These are phyloP conservation scores for Leptinotarsa haldemani DNA, from an alignment of 2,888 invertebrate species.

Conservation along the genomic window DNA sequence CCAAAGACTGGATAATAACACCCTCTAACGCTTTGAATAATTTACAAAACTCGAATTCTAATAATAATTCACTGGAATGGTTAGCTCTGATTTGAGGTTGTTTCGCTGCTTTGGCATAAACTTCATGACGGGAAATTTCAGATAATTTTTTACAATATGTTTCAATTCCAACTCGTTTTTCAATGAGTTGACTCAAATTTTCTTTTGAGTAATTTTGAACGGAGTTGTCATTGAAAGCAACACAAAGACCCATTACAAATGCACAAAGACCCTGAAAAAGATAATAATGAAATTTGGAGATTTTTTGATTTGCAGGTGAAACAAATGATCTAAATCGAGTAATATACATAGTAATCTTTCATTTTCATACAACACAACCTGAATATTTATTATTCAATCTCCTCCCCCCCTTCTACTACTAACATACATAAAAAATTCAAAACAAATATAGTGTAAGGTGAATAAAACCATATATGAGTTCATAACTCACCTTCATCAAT, in stretches of 20 bases:
- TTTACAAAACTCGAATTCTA: conserved; percentile 96
- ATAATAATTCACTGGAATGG: conserved; percentile 80
- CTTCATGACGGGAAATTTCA: conserved; percentile 89
- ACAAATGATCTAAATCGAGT: neutral
- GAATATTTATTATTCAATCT: no score
- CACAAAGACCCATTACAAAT: conserved; percentile 91
- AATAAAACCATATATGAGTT: no score
- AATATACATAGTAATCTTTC: neutral
- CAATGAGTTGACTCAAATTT: conserved; percentile 83
- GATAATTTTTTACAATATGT: conserved; percentile 86
- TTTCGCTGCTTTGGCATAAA: conserved; percentile 91
- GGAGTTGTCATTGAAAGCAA: conserved; percentile 89
- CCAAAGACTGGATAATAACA: conserved; percentile 55
- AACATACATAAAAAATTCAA: no score
- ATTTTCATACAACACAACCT: neutral
- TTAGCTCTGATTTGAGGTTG: conserved; percentile 89
- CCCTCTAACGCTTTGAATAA: conserved; percentile 85
- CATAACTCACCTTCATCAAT: no score
- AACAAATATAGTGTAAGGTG: no score
- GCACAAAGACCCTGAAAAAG: conserved; percentile 73
- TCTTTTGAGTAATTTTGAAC: conserved; percentile 81
- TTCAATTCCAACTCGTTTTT: conserved; percentile 91
- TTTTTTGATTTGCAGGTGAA: neutral
- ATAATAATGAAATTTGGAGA: conserved; percentile 5
- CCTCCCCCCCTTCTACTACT: no score